Evolutionary conservation across 2,797 vertebrate genomes (phyloP), one percentile per base, ranked within the genome.

Genomic region (Danio choprae): DNA sequence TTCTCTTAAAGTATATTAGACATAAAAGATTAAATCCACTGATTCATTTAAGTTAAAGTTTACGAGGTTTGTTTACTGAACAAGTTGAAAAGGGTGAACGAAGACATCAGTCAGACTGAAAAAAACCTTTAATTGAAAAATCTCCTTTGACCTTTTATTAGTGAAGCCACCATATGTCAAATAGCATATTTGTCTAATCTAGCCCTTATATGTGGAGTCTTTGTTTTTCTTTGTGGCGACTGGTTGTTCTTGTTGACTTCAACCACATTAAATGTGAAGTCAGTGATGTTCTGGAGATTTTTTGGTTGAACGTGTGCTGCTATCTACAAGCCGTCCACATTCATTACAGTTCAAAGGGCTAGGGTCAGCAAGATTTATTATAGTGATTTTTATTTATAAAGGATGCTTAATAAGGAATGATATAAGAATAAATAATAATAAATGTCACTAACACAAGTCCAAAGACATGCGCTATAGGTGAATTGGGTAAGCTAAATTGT

Each of bases 211-310:
- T 46, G 67, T 4, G 67, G 44, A 7, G 51, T 74, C 22, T 38
- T 70, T 58, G 63, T 65, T 53, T 16, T 73, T 62, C 67, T 62
- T 58, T 44, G 43, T 65, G 15, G 60, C 38, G 46, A 74, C 59
- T 68, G 29, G 46, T 41, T 68, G 56, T 76, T 64, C 18, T 67
- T 65, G 18, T 63, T 73, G 46, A 58, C 13, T 51, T 64, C 11
- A 59, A 15, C 18, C 58, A 22, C 69, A 46, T 82, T 80, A 68
- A 74, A 48, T 69, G 48, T 16, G 46, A 41, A 68, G 18, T 53
- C 63, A 75, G 36, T n/a, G 44, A 11, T 79, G 59, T 74, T 76
- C 81, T 73, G 63, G 56, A 59, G 70, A 72, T 81, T 29, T 1
- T 53, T 64, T 81, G 63, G 60, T 56, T 38, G 40, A 64, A 72